Conservation (phyloP, 2,113 vertebrate genomes). For the Leptodactylus fuscus region DNA sequence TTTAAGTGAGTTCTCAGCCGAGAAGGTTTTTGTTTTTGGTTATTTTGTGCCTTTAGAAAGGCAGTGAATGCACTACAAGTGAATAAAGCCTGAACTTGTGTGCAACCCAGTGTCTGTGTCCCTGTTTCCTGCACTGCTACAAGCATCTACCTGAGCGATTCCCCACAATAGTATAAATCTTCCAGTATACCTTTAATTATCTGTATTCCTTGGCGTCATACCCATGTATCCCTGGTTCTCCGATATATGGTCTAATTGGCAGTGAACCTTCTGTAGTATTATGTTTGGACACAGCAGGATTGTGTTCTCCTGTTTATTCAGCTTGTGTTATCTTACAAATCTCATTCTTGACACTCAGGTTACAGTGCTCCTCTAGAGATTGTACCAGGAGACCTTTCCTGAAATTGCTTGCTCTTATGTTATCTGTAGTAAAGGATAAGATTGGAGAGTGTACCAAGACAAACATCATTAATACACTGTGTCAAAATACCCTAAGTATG, state of each 20-base stretch:
- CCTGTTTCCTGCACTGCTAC: too few species aligned
- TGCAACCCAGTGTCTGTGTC: too few species aligned
- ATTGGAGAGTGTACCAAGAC: constrained; percentile 16
- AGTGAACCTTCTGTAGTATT: background rate
- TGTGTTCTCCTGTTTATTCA: background rate
- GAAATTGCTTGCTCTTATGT: constrained; percentile 34
- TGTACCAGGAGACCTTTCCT: constrained; percentile 6
- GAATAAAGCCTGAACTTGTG: too few species aligned
- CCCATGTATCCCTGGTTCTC: too few species aligned
- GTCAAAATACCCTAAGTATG: background rate
- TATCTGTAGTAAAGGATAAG: background rate
- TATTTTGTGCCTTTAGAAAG: too few species aligned
- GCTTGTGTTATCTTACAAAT: background rate
- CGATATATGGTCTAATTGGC: background rate
- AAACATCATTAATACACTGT: constrained; percentile 15
- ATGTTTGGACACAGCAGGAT: background rate
- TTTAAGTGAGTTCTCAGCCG: too few species aligned
- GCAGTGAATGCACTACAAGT: too few species aligned
- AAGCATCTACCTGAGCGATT: too few species aligned
- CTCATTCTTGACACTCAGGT: constrained; percentile 10
- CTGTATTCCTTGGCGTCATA: too few species aligned
- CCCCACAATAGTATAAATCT: too few species aligned
- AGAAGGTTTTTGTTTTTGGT: too few species aligned
- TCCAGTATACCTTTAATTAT: too few species aligned
- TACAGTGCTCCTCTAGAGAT: background rate